phyloP scores from a whole-genome alignment of 1,140 invertebrate genomes.

The Samia ricini region DNA sequence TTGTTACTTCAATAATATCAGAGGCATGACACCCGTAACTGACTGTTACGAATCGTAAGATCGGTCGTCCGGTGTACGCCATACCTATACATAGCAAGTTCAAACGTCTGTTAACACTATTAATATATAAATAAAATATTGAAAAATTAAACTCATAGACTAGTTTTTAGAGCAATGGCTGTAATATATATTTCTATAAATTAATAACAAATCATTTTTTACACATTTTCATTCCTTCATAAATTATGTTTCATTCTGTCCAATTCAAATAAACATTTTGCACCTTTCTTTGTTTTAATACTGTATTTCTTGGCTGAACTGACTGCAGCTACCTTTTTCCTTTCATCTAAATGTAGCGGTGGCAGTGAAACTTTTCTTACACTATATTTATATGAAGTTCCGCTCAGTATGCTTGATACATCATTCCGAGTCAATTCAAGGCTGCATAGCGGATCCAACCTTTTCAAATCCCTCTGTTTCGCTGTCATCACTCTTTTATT shows the following conservation, averaged over 20 bases:
- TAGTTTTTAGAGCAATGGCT: background rate
- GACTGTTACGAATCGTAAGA: too few relatives aligned
- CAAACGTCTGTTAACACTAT: too few relatives aligned
- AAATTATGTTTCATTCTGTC: conserved; percentile 8
- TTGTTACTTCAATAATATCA: too few relatives aligned
- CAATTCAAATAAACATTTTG: conserved; percentile 1
- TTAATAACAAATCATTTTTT: background rate
- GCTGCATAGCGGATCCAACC: conserved; percentile 55
- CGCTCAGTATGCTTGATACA: conserved; percentile 30
- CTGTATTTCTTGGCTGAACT: conserved; percentile 49
- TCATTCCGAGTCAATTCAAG: conserved; percentile 47
- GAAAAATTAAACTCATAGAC: too few relatives aligned
- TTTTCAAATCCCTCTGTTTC: conserved; percentile 49
- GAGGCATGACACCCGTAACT: too few relatives aligned
- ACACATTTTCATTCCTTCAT: background rate
- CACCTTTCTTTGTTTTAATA: conserved; percentile 37
- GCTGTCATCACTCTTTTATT: conserved; percentile 56
- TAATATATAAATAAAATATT: too few relatives aligned
- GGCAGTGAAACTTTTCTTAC: conserved; percentile 72
- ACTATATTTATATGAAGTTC: conserved; percentile 36
- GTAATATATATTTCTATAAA: background rate
- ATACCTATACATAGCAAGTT: too few relatives aligned
- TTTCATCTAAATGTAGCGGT: conserved; percentile 61
- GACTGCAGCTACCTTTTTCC: conserved; percentile 39
- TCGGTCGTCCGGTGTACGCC: too few relatives aligned